phyloP scores from a whole-genome alignment of 2,888 invertebrate genomes.

The Ischnura elegans region DNA sequence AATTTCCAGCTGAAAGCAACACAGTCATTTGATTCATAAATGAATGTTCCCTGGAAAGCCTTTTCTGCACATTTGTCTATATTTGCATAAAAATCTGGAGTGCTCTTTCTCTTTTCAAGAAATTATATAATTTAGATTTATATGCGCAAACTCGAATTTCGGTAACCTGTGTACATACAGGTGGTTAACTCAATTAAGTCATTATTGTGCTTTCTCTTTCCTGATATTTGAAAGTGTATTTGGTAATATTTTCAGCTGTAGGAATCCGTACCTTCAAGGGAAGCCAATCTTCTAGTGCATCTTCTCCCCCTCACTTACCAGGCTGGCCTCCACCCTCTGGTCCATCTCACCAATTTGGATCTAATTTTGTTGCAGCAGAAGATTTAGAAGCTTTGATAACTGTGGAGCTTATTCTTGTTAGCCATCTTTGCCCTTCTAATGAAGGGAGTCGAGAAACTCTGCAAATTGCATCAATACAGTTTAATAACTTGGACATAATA shows the following conservation, averaged over 20 bases:
- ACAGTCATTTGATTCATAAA: too few species aligned
- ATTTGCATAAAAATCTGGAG: too few species aligned
- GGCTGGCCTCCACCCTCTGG: constrained; percentile 64
- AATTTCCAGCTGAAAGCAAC: too few species aligned
- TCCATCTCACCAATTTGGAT: constrained; percentile 68
- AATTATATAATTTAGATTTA: too few species aligned
- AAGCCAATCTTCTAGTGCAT: constrained; percentile 68
- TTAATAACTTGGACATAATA: constrained; percentile 96
- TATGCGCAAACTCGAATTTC: too few species aligned
- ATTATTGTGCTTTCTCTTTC: too few species aligned
- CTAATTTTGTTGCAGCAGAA: constrained; percentile 55
- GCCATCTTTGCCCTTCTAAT: constrained; percentile 78
- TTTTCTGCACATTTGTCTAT: too few species aligned
- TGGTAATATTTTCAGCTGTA: constrained; percentile 66
- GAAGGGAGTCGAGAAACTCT: constrained; percentile 79
- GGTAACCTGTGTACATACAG: too few species aligned
- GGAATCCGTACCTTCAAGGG: constrained; percentile 67
- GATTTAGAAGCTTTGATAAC: constrained; percentile 75
- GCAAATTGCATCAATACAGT: constrained; percentile 92
- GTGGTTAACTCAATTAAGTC: too few species aligned
- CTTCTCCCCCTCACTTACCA: constrained; percentile 69
- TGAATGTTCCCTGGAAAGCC: too few species aligned
- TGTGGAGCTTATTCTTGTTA: constrained; percentile 89
- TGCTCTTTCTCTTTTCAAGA: too few species aligned
- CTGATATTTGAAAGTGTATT: background rate